These are phyloP conservation scores for Podarcis siculus DNA, from an alignment of 2,797 vertebrate genomes.

Conservation along the genomic window DNA sequence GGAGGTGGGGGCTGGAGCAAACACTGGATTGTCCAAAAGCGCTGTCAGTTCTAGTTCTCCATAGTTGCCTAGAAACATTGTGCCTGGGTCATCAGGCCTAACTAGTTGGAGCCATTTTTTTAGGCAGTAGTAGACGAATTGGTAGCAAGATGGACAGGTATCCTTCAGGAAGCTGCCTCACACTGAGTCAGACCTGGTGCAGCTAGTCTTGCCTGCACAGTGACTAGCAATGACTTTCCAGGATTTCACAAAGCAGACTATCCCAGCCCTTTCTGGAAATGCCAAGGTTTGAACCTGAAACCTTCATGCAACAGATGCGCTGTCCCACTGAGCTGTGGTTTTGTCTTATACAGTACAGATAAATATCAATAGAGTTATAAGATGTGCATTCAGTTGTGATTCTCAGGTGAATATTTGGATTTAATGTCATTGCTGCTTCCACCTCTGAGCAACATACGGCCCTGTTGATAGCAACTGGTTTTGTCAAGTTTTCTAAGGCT, in stretches of 20 bases:
- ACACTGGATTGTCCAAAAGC: neutral
- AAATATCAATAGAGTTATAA: neutral
- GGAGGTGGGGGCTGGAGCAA: neutral
- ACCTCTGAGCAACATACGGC: neutral
- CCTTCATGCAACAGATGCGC: too few species aligned
- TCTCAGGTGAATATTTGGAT: neutral
- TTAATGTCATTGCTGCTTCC: neutral
- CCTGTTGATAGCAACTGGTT: conserved; percentile 37
- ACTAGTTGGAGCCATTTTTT: neutral
- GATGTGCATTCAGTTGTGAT: neutral
- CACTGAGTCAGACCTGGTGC: neutral
- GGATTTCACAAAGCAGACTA: too few species aligned
- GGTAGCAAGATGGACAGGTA: neutral
- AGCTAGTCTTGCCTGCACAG: neutral
- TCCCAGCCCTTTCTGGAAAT: too few species aligned
- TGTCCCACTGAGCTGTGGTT: too few species aligned
- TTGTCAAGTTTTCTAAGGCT: neutral
- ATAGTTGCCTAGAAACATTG: too few species aligned
- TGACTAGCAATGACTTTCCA: neutral
- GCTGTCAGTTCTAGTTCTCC: neutral
- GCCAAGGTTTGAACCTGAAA: too few species aligned
- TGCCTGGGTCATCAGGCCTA: neutral
- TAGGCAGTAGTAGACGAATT: neutral
- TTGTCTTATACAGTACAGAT: neutral
- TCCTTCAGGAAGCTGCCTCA: neutral